Conservation (phyloP, 2,113 vertebrate genomes). For the Carettochelys insculpta region DNA sequence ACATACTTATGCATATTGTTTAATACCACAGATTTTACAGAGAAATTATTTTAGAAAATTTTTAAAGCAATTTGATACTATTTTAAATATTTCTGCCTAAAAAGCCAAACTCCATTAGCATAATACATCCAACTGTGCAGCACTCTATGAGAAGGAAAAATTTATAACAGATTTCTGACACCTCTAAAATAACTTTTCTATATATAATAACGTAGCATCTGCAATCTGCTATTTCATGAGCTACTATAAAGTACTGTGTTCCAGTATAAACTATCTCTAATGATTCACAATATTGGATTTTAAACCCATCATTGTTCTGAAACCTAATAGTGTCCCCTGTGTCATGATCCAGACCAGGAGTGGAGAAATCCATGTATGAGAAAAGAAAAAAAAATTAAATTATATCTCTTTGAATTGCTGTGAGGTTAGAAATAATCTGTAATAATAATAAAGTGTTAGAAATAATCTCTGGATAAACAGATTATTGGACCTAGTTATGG, state of each 20-base stretch:
- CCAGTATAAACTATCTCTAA: not conserved
- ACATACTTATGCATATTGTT: not conserved
- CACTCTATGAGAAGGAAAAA: not conserved
- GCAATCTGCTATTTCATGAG: not conserved
- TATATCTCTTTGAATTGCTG: not conserved
- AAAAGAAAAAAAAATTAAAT: not conserved
- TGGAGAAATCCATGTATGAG: not conserved
- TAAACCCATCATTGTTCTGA: not conserved
- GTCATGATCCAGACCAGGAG: not conserved
- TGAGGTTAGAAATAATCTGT: too few species aligned
- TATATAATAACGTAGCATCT: not conserved
- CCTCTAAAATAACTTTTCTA: not conserved
- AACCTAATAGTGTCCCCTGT: not conserved
- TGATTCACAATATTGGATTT: not conserved
- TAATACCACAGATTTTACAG: not conserved
- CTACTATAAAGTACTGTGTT: not conserved
- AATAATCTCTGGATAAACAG: too few species aligned
- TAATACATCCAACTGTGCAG: not conserved
- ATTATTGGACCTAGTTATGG: too few species aligned
- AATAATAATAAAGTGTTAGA: too few species aligned
- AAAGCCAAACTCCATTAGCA: not conserved
- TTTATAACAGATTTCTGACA: not conserved
- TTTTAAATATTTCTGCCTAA: not conserved
- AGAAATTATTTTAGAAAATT: not conserved
- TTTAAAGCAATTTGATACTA: not conserved